Base-by-base conservation (phyloP, 2,797 vertebrate genomes). In the Setipinna tenuifilis region DNA sequence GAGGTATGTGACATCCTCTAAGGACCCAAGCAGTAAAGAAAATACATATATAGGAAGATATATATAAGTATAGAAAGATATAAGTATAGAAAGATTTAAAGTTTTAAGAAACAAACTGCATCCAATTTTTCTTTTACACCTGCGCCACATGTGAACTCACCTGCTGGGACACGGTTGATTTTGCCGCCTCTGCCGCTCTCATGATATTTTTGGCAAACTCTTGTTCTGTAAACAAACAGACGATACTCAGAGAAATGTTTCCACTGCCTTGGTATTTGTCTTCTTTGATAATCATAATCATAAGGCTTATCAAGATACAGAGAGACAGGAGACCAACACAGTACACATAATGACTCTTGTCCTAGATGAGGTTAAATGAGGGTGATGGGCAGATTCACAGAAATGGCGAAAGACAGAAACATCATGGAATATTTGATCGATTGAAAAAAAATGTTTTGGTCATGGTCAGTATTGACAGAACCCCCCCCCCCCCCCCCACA, bases 191-290 rank as follows among this genome's bases (percentile, higher is more conserved):
- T 0, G 97, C 96, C 0, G 96, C 93, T 92, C 97, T 98, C 35
- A 95, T 93, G 21, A 97, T 89, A 87, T 92, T 97, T 90, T 98
- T 99, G 75, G 97, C 94, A 93, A 98, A 99, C 87, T 99, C 98
- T 83, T 95, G 93, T 88, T 98, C 98, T 99, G 91, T 83, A 89
- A 91, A 75, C 87, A 89, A 87, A 71, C 35, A 35, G 75, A 28
- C 25, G 19, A 21, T n/a, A 17, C 3, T 58, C 25, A 71, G 16
- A 7, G 17, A 35, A 19, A 35, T 21, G 19, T 78, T 54, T 54
- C 9, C 50, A 54, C 50, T 41, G 35, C 35, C 35, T 41, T 41
- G 35, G 35, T 41, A 41, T 41, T 41, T 41, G 35, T 41, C 35
- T 41, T 54, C 50, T 54, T 54, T 14, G 14, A 14, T 54, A 54